A percentile compares a stretch with the other conserved stretches of the same genome.
These are phyloP conservation scores for Capreolus pygargus DNA, from an alignment of 2,113 vertebrate genomes.

Conservation along the genomic window DNA sequence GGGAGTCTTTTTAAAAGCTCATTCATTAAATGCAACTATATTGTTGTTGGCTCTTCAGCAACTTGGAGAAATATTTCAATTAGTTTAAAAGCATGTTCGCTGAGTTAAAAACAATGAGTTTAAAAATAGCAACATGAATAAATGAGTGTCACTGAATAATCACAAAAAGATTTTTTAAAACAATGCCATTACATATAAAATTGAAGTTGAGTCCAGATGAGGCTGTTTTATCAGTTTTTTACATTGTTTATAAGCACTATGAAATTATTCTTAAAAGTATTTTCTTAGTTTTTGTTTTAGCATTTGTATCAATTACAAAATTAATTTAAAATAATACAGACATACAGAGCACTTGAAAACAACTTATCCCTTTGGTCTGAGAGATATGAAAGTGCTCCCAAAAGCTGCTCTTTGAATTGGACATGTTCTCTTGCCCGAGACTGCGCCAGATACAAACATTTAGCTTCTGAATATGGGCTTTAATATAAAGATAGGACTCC, in stretches of 20 bases:
- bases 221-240: background rate
- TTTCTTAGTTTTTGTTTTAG: background rate
- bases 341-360: background rate
- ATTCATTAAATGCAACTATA: background rate
- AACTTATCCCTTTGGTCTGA: background rate
- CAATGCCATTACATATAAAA: background rate
- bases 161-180: background rate
- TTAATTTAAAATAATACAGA: background rate
- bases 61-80: background rate
- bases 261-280: background rate
- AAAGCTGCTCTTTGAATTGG: background rate
- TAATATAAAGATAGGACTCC: background rate
- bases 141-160: background rate
- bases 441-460: background rate
- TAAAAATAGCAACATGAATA: background rate
- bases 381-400: background rate
- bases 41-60: background rate
- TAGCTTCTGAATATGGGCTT: background rate
- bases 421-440: background rate
- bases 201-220: background rate
- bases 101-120: background rate
- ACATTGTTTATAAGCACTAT: background rate
- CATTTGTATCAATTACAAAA: background rate
- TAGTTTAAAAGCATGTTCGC: background rate
- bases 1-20: background rate